These are phyloP conservation scores for Lagopus muta DNA, from an alignment of 2,113 vertebrate genomes.

Conservation along the genomic window DNA sequence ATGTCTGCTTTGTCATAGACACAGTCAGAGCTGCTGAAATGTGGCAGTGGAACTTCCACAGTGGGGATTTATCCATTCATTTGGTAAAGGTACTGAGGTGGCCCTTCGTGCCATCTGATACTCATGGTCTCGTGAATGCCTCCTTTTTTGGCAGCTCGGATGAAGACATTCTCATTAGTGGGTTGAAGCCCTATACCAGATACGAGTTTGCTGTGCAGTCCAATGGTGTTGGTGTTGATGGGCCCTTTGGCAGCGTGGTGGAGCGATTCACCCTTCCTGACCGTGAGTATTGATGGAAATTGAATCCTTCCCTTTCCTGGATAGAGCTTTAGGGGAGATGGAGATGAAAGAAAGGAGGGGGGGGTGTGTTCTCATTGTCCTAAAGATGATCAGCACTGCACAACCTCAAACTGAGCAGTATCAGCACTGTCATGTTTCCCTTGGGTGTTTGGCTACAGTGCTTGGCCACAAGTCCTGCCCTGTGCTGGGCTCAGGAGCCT, in stretches of 20 bases:
- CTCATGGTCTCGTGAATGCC: not conserved
- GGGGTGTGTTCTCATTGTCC: not conserved
- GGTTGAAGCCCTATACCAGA: slow-evolving; percentile 93
- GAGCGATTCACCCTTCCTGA: slow-evolving; percentile 92
- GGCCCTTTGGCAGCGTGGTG: slow-evolving; percentile 91
- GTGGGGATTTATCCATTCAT: not conserved
- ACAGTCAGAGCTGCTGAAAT: not conserved
- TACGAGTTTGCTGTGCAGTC: slow-evolving; percentile 97
- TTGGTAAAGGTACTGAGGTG: not conserved
- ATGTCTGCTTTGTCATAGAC: not conserved
- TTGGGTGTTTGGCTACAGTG: not conserved
- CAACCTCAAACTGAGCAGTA: not conserved
- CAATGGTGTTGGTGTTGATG: slow-evolving; percentile 85
- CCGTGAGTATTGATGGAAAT: slow-evolving; percentile 79
- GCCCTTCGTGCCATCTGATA: not conserved
- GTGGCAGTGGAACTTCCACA: not conserved
- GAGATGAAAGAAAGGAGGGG: not conserved
- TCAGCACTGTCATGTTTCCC: not conserved
- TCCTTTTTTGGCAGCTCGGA: slow-evolving; percentile 79
- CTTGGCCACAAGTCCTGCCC: not conserved
- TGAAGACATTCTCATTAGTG: slow-evolving; percentile 90
- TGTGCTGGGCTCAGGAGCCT: not conserved
- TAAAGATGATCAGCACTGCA: not conserved
- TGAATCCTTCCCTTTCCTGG: not conserved
- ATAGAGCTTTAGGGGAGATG: not conserved